Conservation (phyloP, 1,140 invertebrate genomes). For the Laupala kohalensis region DNA sequence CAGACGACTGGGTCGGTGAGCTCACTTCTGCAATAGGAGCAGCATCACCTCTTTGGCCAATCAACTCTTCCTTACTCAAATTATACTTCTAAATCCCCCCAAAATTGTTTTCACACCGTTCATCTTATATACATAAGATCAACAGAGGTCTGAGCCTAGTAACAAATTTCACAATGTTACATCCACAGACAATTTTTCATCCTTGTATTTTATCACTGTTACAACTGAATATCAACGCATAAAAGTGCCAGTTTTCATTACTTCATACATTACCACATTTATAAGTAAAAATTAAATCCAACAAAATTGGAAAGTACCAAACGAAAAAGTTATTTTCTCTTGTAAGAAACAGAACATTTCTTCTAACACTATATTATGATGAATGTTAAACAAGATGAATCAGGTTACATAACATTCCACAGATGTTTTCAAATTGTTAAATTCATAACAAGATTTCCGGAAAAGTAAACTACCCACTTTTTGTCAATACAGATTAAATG, state of each 20-base stretch:
- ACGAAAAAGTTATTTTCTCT: background rate
- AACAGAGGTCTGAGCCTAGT: background rate
- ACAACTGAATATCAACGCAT: too few species aligned
- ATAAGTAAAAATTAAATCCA: background rate
- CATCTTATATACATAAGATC: background rate
- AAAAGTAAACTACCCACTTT: background rate
- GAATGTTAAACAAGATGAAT: too few species aligned
- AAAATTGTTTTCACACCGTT: background rate
- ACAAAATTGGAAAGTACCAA: background rate
- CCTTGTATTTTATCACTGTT: background rate
- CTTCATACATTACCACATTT: background rate
- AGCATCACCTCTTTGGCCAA: constrained; percentile 14
- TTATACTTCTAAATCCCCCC: background rate
- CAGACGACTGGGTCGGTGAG: constrained; percentile 8
- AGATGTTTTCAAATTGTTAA: background rate
- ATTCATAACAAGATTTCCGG: background rate
- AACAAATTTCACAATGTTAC: background rate
- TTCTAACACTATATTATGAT: background rate
- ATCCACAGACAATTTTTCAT: background rate
- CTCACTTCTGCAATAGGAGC: constrained; percentile 14
- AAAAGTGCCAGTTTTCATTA: background rate
- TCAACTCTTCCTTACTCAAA: constrained; percentile 6
- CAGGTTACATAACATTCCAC: background rate
- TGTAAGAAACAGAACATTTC: background rate
- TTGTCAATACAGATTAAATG: background rate